Evolutionary conservation across 1,140 invertebrate genomes (phyloP).

Genomic region (Drosophila auraria): DNA sequence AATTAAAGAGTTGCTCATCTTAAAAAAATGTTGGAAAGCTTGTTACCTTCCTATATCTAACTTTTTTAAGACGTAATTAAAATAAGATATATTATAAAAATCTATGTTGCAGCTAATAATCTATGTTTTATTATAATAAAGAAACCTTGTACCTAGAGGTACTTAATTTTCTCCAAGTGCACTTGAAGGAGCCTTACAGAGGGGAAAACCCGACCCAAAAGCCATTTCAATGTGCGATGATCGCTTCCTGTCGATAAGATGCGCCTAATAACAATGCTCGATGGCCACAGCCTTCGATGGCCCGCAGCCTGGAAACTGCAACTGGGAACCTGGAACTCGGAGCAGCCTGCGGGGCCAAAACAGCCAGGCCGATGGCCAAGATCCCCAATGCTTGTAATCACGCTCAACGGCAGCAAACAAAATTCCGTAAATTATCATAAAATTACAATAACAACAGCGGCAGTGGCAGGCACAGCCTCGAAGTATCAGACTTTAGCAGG

Average conservation of each 20-base stretch:
- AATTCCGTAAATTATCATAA: slow-evolving; percentile 74
- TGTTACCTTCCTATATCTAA: too few relatives aligned
- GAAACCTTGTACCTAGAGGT: too few relatives aligned
- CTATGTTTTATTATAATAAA: too few relatives aligned
- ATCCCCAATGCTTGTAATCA: slow-evolving; percentile 65
- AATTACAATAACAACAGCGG: slow-evolving; percentile 70
- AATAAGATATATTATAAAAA: too few relatives aligned
- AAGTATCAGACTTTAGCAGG: slow-evolving; percentile 20
- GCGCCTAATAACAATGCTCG: slow-evolving; percentile 73
- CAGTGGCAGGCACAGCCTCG: slow-evolving; percentile 9
- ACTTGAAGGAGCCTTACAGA: not conserved
- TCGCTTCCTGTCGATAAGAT: slow-evolving; percentile 82
- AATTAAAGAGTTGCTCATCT: not conserved
- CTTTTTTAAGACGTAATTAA: too few relatives aligned
- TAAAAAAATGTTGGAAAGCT: too few relatives aligned
- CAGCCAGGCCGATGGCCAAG: slow-evolving; percentile 23
- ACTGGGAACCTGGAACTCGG: slow-evolving; percentile 13
- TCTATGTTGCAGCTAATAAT: too few relatives aligned
- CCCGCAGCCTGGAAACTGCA: slow-evolving; percentile 19
- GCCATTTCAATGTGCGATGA: slow-evolving; percentile 78
- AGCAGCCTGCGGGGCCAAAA: slow-evolving; percentile 5
- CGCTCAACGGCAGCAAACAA: slow-evolving; percentile 70
- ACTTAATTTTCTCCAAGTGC: not conserved
- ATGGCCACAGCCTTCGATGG: slow-evolving; percentile 15
- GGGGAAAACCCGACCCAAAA: slow-evolving; percentile 28